These are phyloP conservation scores for Leuctra nigra DNA, from an alignment of 2,888 invertebrate genomes.

Conservation along the genomic window DNA sequence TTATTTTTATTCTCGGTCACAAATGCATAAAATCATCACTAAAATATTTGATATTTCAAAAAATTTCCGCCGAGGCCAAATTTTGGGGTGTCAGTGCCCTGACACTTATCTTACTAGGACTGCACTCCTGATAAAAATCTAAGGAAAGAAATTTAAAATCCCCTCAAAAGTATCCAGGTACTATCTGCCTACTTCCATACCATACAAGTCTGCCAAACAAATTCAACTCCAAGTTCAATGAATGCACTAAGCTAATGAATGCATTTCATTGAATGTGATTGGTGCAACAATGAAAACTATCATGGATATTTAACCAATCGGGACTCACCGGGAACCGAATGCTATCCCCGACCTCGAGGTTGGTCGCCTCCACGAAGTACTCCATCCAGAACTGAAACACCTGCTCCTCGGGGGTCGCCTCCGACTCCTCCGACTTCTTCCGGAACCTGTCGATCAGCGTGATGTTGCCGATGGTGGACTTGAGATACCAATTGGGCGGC, in stretches of 20 bases:
- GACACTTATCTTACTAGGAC: no score
- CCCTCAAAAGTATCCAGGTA: no score
- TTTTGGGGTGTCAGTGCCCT: no score
- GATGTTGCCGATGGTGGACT: slow-evolving; percentile 68
- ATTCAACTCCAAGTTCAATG: neutral
- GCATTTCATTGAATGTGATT: neutral
- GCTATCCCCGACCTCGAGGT: slow-evolving; percentile 66
- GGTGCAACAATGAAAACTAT: slow-evolving; percentile 25
- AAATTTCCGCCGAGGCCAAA: no score
- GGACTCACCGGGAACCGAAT: slow-evolving; percentile 88
- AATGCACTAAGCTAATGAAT: neutral
- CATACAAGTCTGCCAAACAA: no score
- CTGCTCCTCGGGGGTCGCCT: slow-evolving; percentile 72
- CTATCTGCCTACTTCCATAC: no score
- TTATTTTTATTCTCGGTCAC: no score
- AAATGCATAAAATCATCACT: no score
- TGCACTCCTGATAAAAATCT: no score
- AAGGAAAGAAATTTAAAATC: no score
- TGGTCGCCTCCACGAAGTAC: slow-evolving; percentile 92
- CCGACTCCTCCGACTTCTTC: slow-evolving; percentile 66
- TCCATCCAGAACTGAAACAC: slow-evolving; percentile 98
- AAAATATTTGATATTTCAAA: no score
- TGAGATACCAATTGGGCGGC: slow-evolving; percentile 69
- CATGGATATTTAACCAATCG: no score
- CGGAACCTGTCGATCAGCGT: slow-evolving; percentile 86